phyloP scores from a whole-genome alignment of 2,113 vertebrate genomes.

The Lanius collurio region DNA sequence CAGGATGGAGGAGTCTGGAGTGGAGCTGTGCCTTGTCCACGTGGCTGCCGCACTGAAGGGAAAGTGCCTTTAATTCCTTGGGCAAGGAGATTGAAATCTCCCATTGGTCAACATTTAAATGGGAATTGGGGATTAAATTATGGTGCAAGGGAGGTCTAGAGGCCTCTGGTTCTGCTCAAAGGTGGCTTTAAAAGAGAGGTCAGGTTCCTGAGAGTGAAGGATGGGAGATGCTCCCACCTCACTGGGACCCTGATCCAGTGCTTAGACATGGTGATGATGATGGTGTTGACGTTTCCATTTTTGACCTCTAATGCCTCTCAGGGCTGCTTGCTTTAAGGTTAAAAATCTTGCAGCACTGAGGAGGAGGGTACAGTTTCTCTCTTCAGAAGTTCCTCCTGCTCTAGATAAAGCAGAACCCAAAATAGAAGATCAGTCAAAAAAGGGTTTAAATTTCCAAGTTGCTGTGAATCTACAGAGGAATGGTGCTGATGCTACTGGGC shows the following conservation, averaged over 20 bases:
- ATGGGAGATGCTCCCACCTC: not conserved
- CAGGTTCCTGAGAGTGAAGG: not conserved
- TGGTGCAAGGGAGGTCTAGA: not conserved
- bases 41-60: not conserved
- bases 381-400: not conserved
- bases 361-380: not conserved
- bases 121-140: not conserved
- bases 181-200: not conserved
- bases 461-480: not conserved
- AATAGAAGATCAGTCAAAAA: not conserved
- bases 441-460: not conserved
- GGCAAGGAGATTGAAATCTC: not conserved
- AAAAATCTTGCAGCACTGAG: not conserved
- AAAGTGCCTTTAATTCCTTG: not conserved
- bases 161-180: not conserved
- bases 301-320: not conserved
- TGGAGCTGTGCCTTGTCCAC: not conserved
- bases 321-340: not conserved
- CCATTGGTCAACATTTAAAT: not conserved
- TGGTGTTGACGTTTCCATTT: not conserved
- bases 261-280: not conserved
- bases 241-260: not conserved
- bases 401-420: not conserved
- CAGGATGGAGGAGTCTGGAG: not conserved
- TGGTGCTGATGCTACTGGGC: accelerated